Evolutionary conservation across 2,888 invertebrate species (phyloP).

Genomic region (Eremobia ochroleuca): DNA sequence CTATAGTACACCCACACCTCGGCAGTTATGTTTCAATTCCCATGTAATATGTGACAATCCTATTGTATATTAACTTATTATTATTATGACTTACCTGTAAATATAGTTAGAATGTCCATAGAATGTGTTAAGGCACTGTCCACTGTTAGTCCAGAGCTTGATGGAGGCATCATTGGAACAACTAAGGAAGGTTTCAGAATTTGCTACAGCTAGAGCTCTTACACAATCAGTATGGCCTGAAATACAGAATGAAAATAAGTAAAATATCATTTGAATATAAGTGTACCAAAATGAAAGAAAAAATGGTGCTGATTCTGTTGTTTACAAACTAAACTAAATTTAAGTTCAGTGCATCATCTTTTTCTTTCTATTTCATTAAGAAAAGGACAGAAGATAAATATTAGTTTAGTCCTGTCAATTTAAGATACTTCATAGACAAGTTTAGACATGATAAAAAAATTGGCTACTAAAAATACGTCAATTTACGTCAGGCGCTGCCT

Average conservation of each 20-base stretch:
- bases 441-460: too few relatives aligned
- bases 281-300: neutral
- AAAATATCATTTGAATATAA: neutral
- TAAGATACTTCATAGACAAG: too few relatives aligned
- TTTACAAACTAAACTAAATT: too few relatives aligned
- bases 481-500: too few relatives aligned
- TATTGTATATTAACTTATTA: neutral
- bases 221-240: conserved; percentile 98
- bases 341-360: too few relatives aligned
- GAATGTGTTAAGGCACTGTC: conserved; percentile 94
- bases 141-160: conserved; percentile 95
- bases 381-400: too few relatives aligned
- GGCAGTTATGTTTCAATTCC: neutral
- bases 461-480: too few relatives aligned
- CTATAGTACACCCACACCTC: neutral
- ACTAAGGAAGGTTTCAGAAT: conserved; percentile 95
- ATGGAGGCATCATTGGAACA: conserved; percentile 98
- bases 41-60: neutral
- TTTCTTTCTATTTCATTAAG: too few relatives aligned
- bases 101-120: conserved; percentile 97
- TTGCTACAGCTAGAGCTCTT: conserved; percentile 94
- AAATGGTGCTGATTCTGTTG: too few relatives aligned
- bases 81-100: conserved; percentile 91
- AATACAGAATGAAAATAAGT: conserved; percentile 43
- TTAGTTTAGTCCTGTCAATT: too few relatives aligned